These are phyloP conservation scores for Alsophila aescularia DNA, from an alignment of 2,888 invertebrate species.

Conservation along the genomic window DNA sequence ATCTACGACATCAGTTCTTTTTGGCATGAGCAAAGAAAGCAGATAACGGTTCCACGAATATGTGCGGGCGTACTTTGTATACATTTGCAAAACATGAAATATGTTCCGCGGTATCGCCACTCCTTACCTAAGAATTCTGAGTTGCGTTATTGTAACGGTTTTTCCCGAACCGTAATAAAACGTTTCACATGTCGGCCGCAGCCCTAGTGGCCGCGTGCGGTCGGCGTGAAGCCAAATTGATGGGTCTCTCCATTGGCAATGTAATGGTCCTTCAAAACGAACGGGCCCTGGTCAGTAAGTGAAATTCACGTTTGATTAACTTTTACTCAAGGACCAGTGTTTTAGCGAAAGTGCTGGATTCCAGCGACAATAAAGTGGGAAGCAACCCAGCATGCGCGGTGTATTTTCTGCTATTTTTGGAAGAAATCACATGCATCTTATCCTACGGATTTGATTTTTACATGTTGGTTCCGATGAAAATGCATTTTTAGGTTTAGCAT, in stretches of 20 bases:
- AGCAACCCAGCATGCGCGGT: neutral
- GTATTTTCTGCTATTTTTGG: neutral
- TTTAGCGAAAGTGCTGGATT: conserved; percentile 50
- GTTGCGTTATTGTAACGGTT: conserved; percentile 73
- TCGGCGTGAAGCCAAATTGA: conserved; percentile 80
- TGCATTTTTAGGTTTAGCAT: no score
- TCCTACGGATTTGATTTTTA: no score
- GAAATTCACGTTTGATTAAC: conserved; percentile 82
- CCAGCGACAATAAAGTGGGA: conserved; percentile 29
- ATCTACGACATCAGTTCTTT: no score
- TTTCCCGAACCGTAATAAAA: conserved; percentile 76
- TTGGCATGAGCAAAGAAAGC: no score
- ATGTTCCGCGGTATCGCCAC: conserved; percentile 13
- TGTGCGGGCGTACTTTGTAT: neutral
- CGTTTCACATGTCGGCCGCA: conserved; percentile 78
- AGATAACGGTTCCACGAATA: no score
- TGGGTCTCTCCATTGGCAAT: conserved; percentile 80
- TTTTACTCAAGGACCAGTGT: conserved; percentile 64
- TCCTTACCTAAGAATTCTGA: conserved; percentile 52
- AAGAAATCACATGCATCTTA: neutral
- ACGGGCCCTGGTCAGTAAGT: conserved; percentile 75
- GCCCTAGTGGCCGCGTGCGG: conserved; percentile 71
- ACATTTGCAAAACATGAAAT: conserved; percentile 1
- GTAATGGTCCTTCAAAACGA: conserved; percentile 82
- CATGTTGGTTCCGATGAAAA: no score